A percentile compares a stretch with the other conserved stretches of the same genome.
Evolutionary conservation across 64 coral and sea anemone species (phyloP).

Genomic region (Stylophora pistillata): DNA sequence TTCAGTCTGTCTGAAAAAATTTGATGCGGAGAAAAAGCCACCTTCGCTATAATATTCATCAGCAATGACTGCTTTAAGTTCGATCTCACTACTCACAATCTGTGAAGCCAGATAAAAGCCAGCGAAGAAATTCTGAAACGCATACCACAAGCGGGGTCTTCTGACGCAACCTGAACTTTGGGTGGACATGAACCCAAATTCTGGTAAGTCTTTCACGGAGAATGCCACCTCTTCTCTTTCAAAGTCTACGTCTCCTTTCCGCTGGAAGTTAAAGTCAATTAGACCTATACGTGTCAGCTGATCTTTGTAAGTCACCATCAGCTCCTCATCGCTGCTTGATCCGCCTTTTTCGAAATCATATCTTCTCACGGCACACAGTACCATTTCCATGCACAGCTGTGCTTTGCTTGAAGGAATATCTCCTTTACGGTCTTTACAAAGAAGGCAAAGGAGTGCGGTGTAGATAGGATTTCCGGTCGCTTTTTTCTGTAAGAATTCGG

Average conservation of each 20-base stretch:
- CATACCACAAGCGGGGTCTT: neutral
- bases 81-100: neutral
- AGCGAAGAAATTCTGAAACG: constrained; percentile 17
- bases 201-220: neutral
- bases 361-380: constrained; percentile 4
- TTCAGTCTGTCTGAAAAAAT: neutral
- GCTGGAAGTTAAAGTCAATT: neutral
- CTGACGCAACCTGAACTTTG: neutral
- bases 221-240: neutral
- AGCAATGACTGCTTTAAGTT: too few relatives aligned
- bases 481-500: neutral
- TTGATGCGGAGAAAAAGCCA: too few relatives aligned
- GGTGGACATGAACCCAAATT: constrained; percentile 15
- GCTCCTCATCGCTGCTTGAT: neutral
- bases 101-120: constrained; percentile 11
- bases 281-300: neutral
- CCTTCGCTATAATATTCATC: neutral
- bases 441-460: constrained; percentile 7
- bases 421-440: constrained; percentile 6
- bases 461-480: neutral
- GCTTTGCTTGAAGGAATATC: neutral
- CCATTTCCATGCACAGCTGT: neutral
- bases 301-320: neutral
- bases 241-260: neutral
- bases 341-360: neutral